Evolutionary conservation across 2,888 invertebrate species (phyloP).

Genomic region (Sussaba pulchella): DNA sequence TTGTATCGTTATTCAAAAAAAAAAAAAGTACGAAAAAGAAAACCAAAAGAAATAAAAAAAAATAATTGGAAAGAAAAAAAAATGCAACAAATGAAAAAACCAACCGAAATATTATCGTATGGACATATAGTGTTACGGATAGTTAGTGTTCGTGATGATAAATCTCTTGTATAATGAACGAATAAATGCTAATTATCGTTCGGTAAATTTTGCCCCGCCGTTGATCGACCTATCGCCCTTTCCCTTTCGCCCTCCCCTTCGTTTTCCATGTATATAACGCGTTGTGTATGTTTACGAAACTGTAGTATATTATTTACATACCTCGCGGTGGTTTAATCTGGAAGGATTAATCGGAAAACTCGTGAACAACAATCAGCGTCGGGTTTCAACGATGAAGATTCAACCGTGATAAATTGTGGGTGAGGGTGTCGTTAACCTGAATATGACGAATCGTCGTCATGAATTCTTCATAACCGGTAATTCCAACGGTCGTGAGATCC

Average conservation of each 20-base stretch:
- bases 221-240: slow-evolving; percentile 17
- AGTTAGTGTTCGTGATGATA: slow-evolving; percentile 75
- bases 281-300: not conserved
- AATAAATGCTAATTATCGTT: slow-evolving; percentile 81
- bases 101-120: slow-evolving; percentile 75
- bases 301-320: slow-evolving; percentile 15
- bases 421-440: slow-evolving; percentile 63
- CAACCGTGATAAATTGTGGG: slow-evolving; percentile 59
- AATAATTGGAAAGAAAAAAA: slow-evolving; percentile 38
- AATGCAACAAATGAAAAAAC: slow-evolving; percentile 58
- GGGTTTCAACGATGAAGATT: slow-evolving; percentile 35
- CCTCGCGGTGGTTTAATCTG: slow-evolving; percentile 21
- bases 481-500: slow-evolving; percentile 36
- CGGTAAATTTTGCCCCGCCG: slow-evolving; percentile 69
- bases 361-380: slow-evolving; percentile 24
- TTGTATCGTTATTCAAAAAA: slow-evolving; percentile 75
- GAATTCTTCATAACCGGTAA: slow-evolving; percentile 64
- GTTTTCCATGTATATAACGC: not conserved
- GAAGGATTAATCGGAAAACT: slow-evolving; percentile 30
- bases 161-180: slow-evolving; percentile 81
- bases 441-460: slow-evolving; percentile 64
- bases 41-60: slow-evolving; percentile 23
- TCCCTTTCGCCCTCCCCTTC: not conserved
- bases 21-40: slow-evolving; percentile 29
- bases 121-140: slow-evolving; percentile 78